Percentiles rank a stretch among this genome's conserved stretches.
Evolutionary conservation across 2,797 vertebrate genomes (phyloP).

Genomic region (Gambusia yucatana): DNA sequence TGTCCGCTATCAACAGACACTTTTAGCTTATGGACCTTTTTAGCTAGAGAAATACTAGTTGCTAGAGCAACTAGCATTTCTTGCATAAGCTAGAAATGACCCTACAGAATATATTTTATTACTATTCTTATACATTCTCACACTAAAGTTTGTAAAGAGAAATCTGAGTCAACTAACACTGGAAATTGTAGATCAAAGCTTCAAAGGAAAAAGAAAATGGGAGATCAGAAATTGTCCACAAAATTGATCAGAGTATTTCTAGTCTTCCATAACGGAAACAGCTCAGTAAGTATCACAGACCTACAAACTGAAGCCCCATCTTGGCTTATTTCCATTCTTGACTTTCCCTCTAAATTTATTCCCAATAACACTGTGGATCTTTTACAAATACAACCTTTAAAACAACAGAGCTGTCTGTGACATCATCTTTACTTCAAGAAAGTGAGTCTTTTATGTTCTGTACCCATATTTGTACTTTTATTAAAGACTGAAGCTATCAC

Average conservation of each 20-base stretch:
- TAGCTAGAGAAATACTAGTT: no score
- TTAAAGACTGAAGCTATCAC: neutral
- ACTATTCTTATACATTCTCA: neutral
- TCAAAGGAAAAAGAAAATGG: neutral
- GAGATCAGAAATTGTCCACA: neutral
- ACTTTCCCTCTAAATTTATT: constrained; percentile 12
- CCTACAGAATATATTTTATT: neutral
- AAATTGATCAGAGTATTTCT: neutral
- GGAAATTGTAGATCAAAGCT: neutral
- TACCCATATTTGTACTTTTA: neutral
- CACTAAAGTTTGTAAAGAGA: neutral
- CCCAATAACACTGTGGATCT: neutral
- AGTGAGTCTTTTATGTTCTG: constrained; percentile 6
- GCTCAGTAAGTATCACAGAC: constrained; percentile 13
- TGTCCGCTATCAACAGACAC: neutral
- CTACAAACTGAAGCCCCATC: constrained; percentile 12
- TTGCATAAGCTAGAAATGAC: neutral
- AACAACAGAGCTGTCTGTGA: neutral
- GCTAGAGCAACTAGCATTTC: no score
- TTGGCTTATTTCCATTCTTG: constrained; percentile 29
- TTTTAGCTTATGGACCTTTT: neutral
- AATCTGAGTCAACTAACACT: neutral
- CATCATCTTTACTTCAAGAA: neutral
- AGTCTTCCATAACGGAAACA: neutral
- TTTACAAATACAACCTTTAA: constrained; percentile 14